These are phyloP conservation scores for Fabriciana adippe DNA, from an alignment of 2,888 invertebrate species.

Conservation along the genomic window DNA sequence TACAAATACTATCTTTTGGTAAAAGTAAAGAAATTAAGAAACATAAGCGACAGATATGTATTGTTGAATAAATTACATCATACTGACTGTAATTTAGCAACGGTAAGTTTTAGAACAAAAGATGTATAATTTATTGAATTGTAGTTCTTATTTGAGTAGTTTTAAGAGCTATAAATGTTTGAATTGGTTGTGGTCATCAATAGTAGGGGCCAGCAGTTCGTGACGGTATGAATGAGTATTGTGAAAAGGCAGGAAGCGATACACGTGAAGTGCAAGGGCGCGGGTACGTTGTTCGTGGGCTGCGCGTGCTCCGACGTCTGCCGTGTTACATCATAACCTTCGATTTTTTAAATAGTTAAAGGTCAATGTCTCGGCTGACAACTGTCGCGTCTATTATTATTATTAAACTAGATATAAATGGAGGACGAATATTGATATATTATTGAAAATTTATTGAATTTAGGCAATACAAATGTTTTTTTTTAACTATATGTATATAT, in stretches of 20 bases:
- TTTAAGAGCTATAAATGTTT: constrained; percentile 11
- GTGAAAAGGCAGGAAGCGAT: constrained; percentile 46
- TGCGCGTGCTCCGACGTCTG: constrained; percentile 21
- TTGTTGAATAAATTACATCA: constrained; percentile 22
- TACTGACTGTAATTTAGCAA: constrained; percentile 10
- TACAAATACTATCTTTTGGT: neutral
- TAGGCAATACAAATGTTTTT: neutral
- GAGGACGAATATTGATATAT: neutral
- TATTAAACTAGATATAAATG: neutral
- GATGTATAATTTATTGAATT: neutral
- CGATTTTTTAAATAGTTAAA: constrained; percentile 20
- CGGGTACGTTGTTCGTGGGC: constrained; percentile 31
- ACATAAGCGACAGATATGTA: neutral
- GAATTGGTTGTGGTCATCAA: constrained; percentile 2
- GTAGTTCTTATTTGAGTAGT: neutral
- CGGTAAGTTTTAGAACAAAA: neutral
- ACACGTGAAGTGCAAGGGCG: constrained; percentile 48
- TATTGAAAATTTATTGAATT: neutral
- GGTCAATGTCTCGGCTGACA: constrained; percentile 22
- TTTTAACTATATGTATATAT: neutral
- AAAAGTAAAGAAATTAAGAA: neutral
- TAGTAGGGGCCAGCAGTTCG: constrained; percentile 35
- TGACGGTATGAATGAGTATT: constrained; percentile 46
- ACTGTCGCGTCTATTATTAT: constrained; percentile 5
- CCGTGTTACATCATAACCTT: constrained; percentile 28